phyloP scores from a whole-genome alignment of 2,113 vertebrate species.

The Chionodraco myersi region DNA sequence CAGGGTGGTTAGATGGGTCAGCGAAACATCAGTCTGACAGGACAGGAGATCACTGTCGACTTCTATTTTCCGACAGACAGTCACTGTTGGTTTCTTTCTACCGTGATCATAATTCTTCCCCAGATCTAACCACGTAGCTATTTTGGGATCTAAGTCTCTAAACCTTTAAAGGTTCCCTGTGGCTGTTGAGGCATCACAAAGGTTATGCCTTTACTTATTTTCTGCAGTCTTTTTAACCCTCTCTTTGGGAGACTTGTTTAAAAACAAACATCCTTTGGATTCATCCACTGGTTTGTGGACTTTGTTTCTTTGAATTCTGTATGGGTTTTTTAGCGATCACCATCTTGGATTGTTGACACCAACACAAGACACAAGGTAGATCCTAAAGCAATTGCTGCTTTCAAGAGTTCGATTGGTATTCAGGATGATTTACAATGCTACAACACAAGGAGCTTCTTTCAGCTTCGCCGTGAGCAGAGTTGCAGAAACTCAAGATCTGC shows the following conservation, averaged over 20 bases:
- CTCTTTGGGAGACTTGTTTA: background rate
- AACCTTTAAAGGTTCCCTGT: background rate
- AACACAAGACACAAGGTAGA: no score
- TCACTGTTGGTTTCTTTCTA: background rate
- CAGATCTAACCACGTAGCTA: background rate
- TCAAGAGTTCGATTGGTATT: no score
- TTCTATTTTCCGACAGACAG: background rate
- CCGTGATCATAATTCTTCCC: background rate
- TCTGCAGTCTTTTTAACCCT: background rate
- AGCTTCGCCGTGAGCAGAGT: no score
- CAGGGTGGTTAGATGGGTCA: background rate
- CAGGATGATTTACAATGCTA: no score
- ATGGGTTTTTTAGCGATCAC: no score
- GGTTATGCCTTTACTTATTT: no score
- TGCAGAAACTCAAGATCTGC: no score
- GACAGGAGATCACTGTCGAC: background rate
- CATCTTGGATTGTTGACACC: no score
- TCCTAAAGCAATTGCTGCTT: no score
- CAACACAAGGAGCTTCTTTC: no score
- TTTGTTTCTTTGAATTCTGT: no score
- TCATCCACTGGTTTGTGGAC: no score
- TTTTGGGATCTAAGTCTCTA: background rate
- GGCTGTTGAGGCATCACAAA: background rate
- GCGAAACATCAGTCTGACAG: slow-evolving; percentile 3
- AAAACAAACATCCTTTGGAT: background rate